Evolutionary conservation across 2,888 invertebrate species (phyloP), one percentile per base, ranked within the genome.

Genomic region (Drosophila prostipennis): DNA sequence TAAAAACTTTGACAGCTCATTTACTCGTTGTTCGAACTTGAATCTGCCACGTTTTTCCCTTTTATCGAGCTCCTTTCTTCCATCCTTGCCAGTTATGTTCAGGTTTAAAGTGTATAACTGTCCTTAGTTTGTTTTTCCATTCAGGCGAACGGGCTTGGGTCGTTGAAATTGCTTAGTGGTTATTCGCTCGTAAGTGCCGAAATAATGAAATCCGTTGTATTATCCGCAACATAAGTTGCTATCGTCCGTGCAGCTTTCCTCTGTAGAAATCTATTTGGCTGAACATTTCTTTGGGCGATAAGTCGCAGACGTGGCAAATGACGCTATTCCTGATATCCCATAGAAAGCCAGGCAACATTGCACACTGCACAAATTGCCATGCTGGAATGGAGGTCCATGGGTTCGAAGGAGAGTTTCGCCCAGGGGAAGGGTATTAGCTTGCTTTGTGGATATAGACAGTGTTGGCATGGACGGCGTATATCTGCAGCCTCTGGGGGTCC

Each of bases 1-100:
- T 89, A 89, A 87, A 88, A 87, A 83, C 84, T 86, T 89, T 87
- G 87, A 89, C 87, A 89, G 87, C 87, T 87, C 87, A 87, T 87
- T 87, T 87, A 87, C 81, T 89, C 81, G 88, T 79, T 81, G 79
- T 87, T 87, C 87, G 83, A 82, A 87, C 82, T 87, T 78, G 81
- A 54, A 60, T 57, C 51, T 46, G 57, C 10, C 45, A 45, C 39
- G 39, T 55, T 63, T 52, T 54, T 39, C 19, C 26, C 49, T 29
- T 23, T 61, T 52, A n/a, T 42, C 11, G 7, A 29, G 39, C 36
- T 46, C 7, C 23, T 40, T 37, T 48, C 39, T 29, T 46, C 74
- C 55, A 6, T 8, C 13, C 29, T 40, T 42, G 77, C 56, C 72
- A 36, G 77, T 81, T 87, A 84, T 82, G 79, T 64, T 77, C 77